phyloP scores from a whole-genome alignment of 2,113 vertebrate species.

The Beaufortia kweichowensis region DNA sequence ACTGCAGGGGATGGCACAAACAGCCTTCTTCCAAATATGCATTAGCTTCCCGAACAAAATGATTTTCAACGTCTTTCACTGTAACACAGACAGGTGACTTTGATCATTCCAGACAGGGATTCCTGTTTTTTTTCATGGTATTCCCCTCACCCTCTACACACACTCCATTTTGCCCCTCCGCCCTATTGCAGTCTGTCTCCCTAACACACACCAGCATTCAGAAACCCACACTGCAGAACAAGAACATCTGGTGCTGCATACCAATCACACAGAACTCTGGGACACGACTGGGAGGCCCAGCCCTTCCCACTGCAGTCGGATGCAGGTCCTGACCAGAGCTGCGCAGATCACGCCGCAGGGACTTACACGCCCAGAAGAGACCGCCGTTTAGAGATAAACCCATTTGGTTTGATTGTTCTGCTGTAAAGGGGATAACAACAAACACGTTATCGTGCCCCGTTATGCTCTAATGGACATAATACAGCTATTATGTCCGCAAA shows the following conservation, averaged over 20 bases:
- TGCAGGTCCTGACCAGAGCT: not conserved
- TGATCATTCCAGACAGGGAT: constrained; percentile 57
- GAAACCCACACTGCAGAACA: constrained; percentile 76
- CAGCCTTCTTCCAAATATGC: not conserved
- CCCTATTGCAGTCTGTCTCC: constrained; percentile 41
- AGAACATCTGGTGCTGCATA: constrained; percentile 68
- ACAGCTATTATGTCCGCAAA: constrained; percentile 3
- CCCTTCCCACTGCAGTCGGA: constrained; percentile 35
- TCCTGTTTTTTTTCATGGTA: constrained; percentile 56
- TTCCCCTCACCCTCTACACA: constrained; percentile 36
- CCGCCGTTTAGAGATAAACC: not conserved
- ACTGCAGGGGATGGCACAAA: not conserved
- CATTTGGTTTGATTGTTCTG: not conserved
- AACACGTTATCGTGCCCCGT: not conserved
- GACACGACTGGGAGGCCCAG: not conserved
- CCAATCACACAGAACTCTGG: constrained; percentile 60
- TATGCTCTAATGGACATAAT: not conserved
- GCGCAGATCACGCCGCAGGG: not conserved
- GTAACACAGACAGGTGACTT: constrained; percentile 43
- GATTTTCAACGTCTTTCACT: constrained; percentile 3
- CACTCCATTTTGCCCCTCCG: constrained; percentile 1
- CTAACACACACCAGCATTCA: constrained; percentile 67
- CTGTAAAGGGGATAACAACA: not conserved
- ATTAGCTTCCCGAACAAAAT: not conserved
- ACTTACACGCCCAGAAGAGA: constrained; percentile 13